These are phyloP conservation scores for Pangasius larnaudii DNA, from an alignment of 2,797 vertebrate genomes.

Conservation along the genomic window DNA sequence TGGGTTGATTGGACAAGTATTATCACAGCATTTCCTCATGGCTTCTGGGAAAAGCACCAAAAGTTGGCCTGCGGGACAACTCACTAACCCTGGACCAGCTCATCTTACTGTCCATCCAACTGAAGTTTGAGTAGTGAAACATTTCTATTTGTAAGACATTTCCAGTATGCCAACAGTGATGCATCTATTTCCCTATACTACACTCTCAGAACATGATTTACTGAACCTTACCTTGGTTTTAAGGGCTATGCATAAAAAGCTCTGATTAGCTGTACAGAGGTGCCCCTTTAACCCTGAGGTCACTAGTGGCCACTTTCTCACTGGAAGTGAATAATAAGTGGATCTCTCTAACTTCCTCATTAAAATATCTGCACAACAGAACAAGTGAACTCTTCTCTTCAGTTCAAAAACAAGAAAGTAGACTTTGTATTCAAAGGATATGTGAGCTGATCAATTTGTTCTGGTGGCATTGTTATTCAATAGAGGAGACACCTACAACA, in stretches of 20 bases:
- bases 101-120: neutral
- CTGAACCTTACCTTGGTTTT: neutral
- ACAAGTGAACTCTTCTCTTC: neutral
- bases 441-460: neutral
- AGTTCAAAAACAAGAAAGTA: neutral
- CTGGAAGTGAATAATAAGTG: neutral
- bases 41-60: neutral
- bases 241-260: slow-evolving; percentile 9
- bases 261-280: slow-evolving; percentile 10
- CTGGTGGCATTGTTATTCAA: neutral
- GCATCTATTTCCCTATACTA: neutral
- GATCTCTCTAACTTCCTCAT: neutral
- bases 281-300: slow-evolving; percentile 14
- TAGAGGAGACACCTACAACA: neutral
- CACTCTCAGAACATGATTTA: slow-evolving; percentile 29
- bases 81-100: neutral
- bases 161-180: neutral
- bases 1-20: neutral
- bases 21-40: slow-evolving; percentile 1
- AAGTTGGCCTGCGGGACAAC: neutral
- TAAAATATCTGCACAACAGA: neutral
- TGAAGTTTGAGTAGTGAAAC: neutral
- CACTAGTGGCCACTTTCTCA: slow-evolving; percentile 15
- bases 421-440: slow-evolving; percentile 5
- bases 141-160: neutral